A percentile compares a stretch with the other conserved stretches of the same genome.
Evolutionary conservation across 1,140 invertebrate species (phyloP).

Genomic region (Drosophila ambigua): DNA sequence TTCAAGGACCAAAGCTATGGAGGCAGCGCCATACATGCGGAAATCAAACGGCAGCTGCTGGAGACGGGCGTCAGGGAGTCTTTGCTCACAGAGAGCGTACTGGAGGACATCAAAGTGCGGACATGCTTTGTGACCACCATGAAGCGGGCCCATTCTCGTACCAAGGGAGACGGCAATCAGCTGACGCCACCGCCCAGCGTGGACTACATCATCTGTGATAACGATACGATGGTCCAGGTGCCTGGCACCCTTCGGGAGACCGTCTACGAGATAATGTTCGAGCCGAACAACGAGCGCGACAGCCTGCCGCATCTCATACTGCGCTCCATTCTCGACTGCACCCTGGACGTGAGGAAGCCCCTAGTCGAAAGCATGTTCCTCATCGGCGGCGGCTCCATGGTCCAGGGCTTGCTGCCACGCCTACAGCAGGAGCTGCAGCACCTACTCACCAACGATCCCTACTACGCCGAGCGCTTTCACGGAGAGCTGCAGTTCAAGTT

Average conservation of each 20-base stretch:
- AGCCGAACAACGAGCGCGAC: slow-evolving; percentile 92
- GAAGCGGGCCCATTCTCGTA: slow-evolving; percentile 87
- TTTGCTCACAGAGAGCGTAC: slow-evolving; percentile 85
- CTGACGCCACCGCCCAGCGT: slow-evolving; percentile 86
- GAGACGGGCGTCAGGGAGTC: slow-evolving; percentile 83
- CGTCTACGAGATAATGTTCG: slow-evolving; percentile 92
- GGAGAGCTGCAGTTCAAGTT: slow-evolving; percentile 87
- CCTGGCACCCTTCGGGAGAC: slow-evolving; percentile 90
- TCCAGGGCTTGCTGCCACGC: slow-evolving; percentile 91
- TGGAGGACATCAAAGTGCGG: slow-evolving; percentile 90
- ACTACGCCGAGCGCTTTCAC: slow-evolving; percentile 86
- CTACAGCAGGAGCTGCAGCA: slow-evolving; percentile 90
- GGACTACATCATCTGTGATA: slow-evolving; percentile 88
- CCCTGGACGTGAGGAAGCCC: slow-evolving; percentile 89
- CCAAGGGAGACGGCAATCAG: slow-evolving; percentile 83
- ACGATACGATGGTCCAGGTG: slow-evolving; percentile 86
- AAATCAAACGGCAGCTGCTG: slow-evolving; percentile 84
- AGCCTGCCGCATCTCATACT: slow-evolving; percentile 93
- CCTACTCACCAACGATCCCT: slow-evolving; percentile 86
- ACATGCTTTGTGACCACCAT: slow-evolving; percentile 93
- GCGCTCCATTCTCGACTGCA: slow-evolving; percentile 91
- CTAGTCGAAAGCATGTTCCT: slow-evolving; percentile 93
- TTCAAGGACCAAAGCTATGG: slow-evolving; percentile 91
- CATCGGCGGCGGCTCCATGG: slow-evolving; percentile 92
- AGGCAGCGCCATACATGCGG: slow-evolving; percentile 87